phyloP scores from a whole-genome alignment of 2,113 vertebrate species.

The Nyctereutes procyonoides region DNA sequence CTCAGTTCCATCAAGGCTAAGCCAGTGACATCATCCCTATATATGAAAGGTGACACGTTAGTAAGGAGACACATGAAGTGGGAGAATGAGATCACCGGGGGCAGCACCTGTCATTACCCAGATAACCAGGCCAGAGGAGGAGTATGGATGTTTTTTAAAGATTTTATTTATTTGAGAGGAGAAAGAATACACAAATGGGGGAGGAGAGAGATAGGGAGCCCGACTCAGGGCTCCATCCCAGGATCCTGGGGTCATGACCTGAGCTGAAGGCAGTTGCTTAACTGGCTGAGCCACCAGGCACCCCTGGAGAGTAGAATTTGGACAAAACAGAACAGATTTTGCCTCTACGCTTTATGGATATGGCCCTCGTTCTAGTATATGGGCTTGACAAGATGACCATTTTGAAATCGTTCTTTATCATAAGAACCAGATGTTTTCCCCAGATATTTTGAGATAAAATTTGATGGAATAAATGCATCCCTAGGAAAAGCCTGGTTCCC shows the following conservation, averaged over 20 bases:
- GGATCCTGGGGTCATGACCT: neutral
- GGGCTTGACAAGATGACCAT: neutral
- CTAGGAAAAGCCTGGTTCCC: neutral
- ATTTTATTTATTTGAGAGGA: neutral
- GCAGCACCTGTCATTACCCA: neutral
- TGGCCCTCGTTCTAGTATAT: neutral
- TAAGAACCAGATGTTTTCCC: constrained; percentile 9
- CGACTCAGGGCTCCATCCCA: rapidly evolving
- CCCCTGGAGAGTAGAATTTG: too few species aligned
- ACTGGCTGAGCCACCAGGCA: neutral
- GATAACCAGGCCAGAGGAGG: neutral
- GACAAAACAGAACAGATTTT: neutral
- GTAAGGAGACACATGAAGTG: neutral
- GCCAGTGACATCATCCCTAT: neutral
- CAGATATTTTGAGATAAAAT: neutral
- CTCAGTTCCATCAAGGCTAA: neutral
- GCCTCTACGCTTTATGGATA: neutral
- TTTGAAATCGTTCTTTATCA: neutral
- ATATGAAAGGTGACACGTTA: neutral
- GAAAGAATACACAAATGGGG: too few species aligned
- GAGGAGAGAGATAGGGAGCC: neutral
- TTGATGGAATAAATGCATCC: neutral
- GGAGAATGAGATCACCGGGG: neutral
- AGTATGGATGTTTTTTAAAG: neutral
- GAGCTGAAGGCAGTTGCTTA: neutral